Evolutionary conservation across 2,113 vertebrate species (phyloP).

Genomic region (Siniperca knerii): DNA sequence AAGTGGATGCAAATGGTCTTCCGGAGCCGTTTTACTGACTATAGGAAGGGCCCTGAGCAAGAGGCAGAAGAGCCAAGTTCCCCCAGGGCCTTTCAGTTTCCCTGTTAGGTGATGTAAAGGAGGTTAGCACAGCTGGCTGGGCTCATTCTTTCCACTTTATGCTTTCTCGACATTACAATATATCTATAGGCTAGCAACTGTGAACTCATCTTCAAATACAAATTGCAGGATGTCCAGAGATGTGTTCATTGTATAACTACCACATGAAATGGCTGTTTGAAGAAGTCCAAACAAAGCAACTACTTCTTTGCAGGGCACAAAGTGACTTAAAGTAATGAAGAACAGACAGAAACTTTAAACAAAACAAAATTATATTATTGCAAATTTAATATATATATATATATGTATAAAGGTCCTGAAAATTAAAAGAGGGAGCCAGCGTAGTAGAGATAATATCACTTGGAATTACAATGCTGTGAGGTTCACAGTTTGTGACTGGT

Average conservation of each 20-base stretch:
- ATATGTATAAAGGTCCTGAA: too few relatives aligned
- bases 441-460: background rate
- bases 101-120: conserved; percentile 42
- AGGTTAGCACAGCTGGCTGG: conserved; percentile 47
- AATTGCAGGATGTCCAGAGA: conserved; percentile 29
- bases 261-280: background rate
- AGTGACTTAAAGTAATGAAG: conserved; percentile 3
- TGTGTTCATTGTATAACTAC: conserved; percentile 6
- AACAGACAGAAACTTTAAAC: background rate
- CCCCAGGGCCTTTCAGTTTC: conserved; percentile 16
- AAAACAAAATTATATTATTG: background rate
- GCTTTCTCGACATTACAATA: conserved; percentile 44
- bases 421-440: background rate
- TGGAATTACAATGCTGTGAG: background rate
- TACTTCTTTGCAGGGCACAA: background rate
- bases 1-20: conserved; percentile 33
- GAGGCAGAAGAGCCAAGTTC: conserved; percentile 7
- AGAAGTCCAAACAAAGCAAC: conserved; percentile 1
- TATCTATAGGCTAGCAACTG: conserved; percentile 24
- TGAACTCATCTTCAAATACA: conserved; percentile 34
- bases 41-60: conserved; percentile 1
- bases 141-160: conserved; percentile 53
- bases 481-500: conserved; percentile 1
- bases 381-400: too few relatives aligned
- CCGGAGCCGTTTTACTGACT: conserved; percentile 9